These are phyloP conservation scores for Ciconia boyciana DNA, from an alignment of 2,113 vertebrate genomes.

Conservation along the genomic window DNA sequence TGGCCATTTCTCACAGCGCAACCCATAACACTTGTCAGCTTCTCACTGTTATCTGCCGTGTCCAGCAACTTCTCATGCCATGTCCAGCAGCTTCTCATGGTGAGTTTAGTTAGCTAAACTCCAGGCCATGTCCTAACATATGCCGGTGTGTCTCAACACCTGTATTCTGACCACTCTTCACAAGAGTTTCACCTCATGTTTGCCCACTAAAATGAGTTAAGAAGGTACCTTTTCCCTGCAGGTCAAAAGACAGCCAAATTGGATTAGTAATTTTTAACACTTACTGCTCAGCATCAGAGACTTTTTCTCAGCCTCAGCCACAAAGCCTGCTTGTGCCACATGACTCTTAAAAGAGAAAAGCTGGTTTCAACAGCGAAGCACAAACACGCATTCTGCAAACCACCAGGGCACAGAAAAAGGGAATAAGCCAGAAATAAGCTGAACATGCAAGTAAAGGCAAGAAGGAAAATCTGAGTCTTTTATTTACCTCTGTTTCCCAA, in stretches of 20 bases:
- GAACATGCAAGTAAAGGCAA: neutral
- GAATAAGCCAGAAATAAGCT: neutral
- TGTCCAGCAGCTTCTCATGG: neutral
- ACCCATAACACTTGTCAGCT: neutral
- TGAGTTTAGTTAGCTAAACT: neutral
- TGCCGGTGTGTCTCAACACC: neutral
- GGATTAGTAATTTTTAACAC: neutral
- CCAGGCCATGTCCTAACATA: neutral
- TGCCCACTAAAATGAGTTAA: neutral
- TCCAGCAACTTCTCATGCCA: neutral
- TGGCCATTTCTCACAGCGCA: neutral
- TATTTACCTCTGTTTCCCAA: neutral
- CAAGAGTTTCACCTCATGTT: neutral
- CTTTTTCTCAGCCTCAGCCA: neutral
- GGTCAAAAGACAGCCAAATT: neutral
- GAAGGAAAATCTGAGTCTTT: neutral
- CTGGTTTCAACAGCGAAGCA: neutral
- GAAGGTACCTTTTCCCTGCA: neutral
- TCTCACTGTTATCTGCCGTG: neutral
- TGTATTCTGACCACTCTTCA: neutral
- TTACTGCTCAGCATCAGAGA: neutral
- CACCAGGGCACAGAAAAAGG: neutral
- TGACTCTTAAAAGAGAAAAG: neutral
- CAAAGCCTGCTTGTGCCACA: neutral
- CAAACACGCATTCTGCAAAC: neutral